Conservation (phyloP, 2,113 vertebrate species). For the Vulpes vulpes region DNA sequence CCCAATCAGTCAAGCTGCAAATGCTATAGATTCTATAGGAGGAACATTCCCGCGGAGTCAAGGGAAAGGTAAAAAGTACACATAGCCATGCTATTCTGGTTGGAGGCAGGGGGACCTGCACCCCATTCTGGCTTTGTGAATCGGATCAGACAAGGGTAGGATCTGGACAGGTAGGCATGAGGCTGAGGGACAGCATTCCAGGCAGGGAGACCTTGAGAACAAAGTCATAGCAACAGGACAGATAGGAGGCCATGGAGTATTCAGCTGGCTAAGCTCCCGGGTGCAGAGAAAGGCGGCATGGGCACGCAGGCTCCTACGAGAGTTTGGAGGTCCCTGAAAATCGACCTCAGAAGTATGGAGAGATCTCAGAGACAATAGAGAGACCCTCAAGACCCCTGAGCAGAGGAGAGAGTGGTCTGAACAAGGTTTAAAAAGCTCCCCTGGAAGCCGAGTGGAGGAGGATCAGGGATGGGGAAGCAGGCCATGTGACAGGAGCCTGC, state of each 20-base stretch:
- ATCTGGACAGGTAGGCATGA: neutral
- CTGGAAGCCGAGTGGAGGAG: neutral
- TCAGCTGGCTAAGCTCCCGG: neutral
- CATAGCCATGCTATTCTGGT: neutral
- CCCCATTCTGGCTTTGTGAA: neutral
- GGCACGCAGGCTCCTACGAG: neutral
- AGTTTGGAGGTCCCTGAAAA: neutral
- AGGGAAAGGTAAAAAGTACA: neutral
- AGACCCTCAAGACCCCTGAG: neutral
- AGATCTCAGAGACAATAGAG: neutral
- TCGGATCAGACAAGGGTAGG: neutral
- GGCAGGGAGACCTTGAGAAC: neutral
- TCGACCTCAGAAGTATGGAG: neutral
- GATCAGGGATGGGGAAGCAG: neutral
- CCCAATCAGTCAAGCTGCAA: neutral
- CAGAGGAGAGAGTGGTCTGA: neutral
- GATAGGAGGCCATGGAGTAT: accelerated
- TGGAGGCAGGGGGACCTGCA: neutral
- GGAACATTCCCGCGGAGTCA: neutral
- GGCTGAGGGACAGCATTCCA: neutral
- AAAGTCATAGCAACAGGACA: neutral
- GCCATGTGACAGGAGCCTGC: neutral
- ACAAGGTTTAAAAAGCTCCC: neutral
- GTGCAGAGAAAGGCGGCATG: neutral
- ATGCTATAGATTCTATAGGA: neutral